Base-by-base conservation (phyloP, 2,888 invertebrate genomes). In the Parnassius glacialis region DNA sequence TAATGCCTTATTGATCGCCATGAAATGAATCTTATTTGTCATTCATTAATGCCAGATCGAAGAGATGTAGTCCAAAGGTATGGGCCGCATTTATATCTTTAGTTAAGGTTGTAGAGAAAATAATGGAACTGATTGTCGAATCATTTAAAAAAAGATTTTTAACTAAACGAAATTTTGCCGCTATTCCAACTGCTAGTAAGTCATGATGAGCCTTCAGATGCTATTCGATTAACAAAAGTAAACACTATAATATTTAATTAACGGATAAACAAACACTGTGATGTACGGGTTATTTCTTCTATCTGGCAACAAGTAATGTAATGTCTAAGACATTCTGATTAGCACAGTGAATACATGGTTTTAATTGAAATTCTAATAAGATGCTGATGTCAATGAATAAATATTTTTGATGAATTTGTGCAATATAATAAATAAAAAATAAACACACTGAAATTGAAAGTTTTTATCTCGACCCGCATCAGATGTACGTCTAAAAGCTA, bases 31-130 rank as follows among this genome's bases (percentile, higher is more conserved):
- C 82, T 80, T 85, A 85, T 87, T 87, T 87, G 85, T 85, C 84
- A 85, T 85, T 87, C 85, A 86, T 85, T 85, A 85, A 83, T 75
- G 79, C 75, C 80, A 80, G 79, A 86, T 85, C 84, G 86, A 81
- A 81, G 83, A 86, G 83, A 85, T 84, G 81, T 83, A 75, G 7
- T 7, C 34, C 34, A 34, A 34, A 34, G 34, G 84, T 86, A 84
- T 85, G 84, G 84, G 85, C 79, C 83, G 84, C 85, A 86, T 87
- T 87, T 86, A 83, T 86, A 85, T 84, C 84, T 44, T 42, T 52
- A 52, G 59, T 34, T 50, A 53, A 47, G 59, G 48, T 45, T 51
- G 53, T 47, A 44, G 54, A 45, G 41, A 51, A 52, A 64, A 57
- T 60, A 64, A 64, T 61, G 64, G 53, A 57, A 54, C 57, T 57